Conservation (phyloP, 2,888 invertebrate species). For the Macrosiphum euphorbiae region DNA sequence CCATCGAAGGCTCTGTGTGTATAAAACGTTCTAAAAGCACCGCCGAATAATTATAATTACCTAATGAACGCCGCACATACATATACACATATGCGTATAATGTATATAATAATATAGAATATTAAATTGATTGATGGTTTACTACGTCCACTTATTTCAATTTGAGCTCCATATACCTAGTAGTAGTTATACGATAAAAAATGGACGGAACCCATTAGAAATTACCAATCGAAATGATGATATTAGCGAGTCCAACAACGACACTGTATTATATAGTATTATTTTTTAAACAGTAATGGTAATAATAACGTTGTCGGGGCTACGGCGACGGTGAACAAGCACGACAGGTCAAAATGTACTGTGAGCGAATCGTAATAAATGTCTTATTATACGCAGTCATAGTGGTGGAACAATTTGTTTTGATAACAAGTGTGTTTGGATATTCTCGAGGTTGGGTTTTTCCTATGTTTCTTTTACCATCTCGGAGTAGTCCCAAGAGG, state of each 20-base stretch:
- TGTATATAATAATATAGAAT: neutral
- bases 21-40: conserved; percentile 50
- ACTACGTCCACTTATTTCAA: conserved; percentile 29
- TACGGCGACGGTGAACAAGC: neutral
- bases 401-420: conserved; percentile 51
- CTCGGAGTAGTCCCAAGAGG: conserved; percentile 34
- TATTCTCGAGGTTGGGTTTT: conserved; percentile 42
- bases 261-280: neutral
- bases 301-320: neutral
- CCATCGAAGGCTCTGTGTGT: neutral
- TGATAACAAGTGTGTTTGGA: conserved; percentile 44
- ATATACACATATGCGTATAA: neutral
- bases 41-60: conserved; percentile 56
- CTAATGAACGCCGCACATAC: conserved; percentile 36
- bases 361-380: conserved; percentile 18
- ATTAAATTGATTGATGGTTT: conserved; percentile 50
- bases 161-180: neutral
- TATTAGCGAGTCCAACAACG: neutral
- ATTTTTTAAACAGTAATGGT: neutral
- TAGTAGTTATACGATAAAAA: neutral
- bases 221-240: neutral
- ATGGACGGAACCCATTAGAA: neutral
- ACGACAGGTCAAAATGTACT: neutral
- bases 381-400: neutral
- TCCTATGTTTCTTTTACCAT: neutral